Evolutionary conservation across 2,797 vertebrate species (phyloP), one percentile per base, ranked within the genome.

Genomic region (Platyrinchus mystaceus): DNA sequence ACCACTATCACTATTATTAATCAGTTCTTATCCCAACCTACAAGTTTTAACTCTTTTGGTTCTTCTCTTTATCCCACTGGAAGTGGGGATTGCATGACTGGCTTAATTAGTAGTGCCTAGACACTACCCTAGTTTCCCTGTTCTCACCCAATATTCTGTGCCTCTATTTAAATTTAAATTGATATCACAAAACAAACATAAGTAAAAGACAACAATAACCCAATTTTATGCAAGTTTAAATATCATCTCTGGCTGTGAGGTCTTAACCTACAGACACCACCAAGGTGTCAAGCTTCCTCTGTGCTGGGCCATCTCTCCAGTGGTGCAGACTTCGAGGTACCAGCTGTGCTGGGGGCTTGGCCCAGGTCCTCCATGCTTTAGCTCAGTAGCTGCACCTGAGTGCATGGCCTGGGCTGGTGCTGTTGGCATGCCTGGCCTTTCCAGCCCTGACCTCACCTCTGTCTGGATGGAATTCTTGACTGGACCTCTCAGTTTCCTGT

Each of bases 271-370:
- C 4, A 83, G 12, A 27, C 20, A 43, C 4, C 6, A 58, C 5
- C 5, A n/a, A 47, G 8, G 10, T 24, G 14, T 1, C 41, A 27
- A 70, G 3, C 27, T 84, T 55, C 15, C 16, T 67, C 41, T 41
- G 14, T 43, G 8, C 58, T 39, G 4, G 12, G 18, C 9, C 18
- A 6, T 30, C 6, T 22, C 22, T 76, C 15, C 23, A n/a, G 46
- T 0, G 1, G 7, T 17, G 9, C 26, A 41, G 22, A 34, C 6
- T 36, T 9, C 0, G 0, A 62, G 5, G 18, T 6, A 28, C 6
- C 6, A 16, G 10, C 13, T 62, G 13, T 23, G 5, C 8, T 73
- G 34, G 24, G 9, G 47, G 4, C 20, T 50, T 76, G 21, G 24
- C 6, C 8, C 10, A 36, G 7, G 21, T 41, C 9, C 8, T 78